phyloP scores from a whole-genome alignment of 1,140 invertebrate species.

The Bombus waltoni region DNA sequence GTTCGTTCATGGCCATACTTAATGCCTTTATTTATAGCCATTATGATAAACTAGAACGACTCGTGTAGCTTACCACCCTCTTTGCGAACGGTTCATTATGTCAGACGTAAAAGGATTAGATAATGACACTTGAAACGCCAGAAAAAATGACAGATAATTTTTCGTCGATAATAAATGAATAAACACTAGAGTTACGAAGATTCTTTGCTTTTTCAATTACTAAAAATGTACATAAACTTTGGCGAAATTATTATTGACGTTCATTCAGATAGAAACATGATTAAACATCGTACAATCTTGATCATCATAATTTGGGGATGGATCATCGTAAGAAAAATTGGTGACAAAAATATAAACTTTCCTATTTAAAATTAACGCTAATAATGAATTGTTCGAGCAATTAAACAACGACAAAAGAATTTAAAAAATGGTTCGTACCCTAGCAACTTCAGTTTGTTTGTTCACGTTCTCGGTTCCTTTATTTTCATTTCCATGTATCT shows the following conservation, averaged over 20 bases:
- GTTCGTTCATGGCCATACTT: slow-evolving; percentile 15
- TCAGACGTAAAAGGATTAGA: neutral
- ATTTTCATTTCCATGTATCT: neutral
- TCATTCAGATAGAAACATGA: too few relatives aligned
- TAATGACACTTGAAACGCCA: neutral
- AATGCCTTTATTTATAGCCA: slow-evolving; percentile 54
- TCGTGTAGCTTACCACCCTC: neutral
- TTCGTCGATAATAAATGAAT: neutral
- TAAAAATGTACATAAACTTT: neutral
- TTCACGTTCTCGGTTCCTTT: too few relatives aligned
- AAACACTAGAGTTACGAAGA: neutral
- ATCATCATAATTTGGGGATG: too few relatives aligned
- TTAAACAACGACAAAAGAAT: fast-evolving
- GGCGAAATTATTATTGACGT: neutral
- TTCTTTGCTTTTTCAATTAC: neutral
- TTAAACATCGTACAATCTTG: too few relatives aligned
- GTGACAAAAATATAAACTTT: too few relatives aligned
- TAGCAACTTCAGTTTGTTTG: too few relatives aligned
- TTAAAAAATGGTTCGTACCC: neutral
- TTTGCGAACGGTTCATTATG: slow-evolving; percentile 11
- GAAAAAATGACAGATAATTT: neutral
- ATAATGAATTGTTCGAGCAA: neutral
- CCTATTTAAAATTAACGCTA: too few relatives aligned
- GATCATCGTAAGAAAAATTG: too few relatives aligned
- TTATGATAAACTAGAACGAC: slow-evolving; percentile 20